These are phyloP conservation scores for Volucella zonaria DNA, from an alignment of 2,888 invertebrate species.

Conservation along the genomic window DNA sequence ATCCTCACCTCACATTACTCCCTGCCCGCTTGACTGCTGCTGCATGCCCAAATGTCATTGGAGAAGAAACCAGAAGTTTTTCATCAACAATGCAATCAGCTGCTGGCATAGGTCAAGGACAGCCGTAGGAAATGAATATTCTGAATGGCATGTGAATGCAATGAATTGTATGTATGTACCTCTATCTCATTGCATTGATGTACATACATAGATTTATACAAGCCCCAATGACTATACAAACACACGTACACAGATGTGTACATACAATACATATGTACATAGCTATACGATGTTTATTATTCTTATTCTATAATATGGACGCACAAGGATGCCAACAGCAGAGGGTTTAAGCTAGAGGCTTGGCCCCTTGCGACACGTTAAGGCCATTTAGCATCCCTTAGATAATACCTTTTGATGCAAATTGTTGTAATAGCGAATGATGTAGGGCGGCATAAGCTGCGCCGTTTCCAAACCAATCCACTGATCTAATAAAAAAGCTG, in stretches of 20 bases:
- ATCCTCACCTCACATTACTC: slow-evolving; percentile 46
- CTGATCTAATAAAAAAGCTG: slow-evolving; percentile 77
- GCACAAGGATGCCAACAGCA: slow-evolving; percentile 55
- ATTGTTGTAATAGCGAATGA: slow-evolving; percentile 87
- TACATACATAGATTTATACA: too few species aligned
- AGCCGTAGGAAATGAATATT: slow-evolving; percentile 72
- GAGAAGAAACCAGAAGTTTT: slow-evolving; percentile 54
- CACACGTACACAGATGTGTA: too few species aligned
- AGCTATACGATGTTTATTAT: slow-evolving; percentile 39
- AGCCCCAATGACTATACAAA: too few species aligned
- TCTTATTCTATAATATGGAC: slow-evolving; percentile 37
- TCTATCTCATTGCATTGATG: too few species aligned
- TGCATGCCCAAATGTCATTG: slow-evolving; percentile 16
- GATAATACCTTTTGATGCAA: slow-evolving; percentile 80
- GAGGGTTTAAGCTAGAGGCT: slow-evolving; percentile 42
- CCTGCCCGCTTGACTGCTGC: slow-evolving; percentile 4
- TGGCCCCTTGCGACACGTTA: slow-evolving; percentile 18
- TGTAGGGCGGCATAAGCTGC: slow-evolving; percentile 85
- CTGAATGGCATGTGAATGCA: slow-evolving; percentile 66
- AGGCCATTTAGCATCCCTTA: slow-evolving; percentile 38
- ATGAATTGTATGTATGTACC: slow-evolving; percentile 57
- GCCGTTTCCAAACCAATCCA: slow-evolving; percentile 89
- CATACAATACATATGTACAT: too few species aligned
- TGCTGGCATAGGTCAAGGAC: slow-evolving; percentile 73
- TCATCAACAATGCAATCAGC: slow-evolving; percentile 71